phyloP scores from a whole-genome alignment of 2,888 invertebrate genomes.

The Dolichopus griseipennis region DNA sequence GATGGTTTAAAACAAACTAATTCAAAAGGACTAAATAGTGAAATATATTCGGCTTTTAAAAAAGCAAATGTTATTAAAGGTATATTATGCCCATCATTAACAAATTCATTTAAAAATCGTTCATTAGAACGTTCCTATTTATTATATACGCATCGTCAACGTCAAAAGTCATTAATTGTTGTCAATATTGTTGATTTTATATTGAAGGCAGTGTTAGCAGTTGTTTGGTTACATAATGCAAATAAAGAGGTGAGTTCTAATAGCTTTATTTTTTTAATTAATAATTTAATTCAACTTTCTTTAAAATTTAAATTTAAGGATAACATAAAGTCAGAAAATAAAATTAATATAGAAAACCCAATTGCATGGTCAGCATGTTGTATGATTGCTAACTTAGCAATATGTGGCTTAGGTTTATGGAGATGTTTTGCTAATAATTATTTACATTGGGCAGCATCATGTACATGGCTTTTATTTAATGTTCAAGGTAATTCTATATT shows the following conservation, averaged over 20 bases:
- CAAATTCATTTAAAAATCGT: slow-evolving; percentile 66
- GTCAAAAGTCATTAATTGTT: slow-evolving; percentile 83
- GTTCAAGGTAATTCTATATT: slow-evolving; percentile 60
- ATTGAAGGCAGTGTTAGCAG: slow-evolving; percentile 56
- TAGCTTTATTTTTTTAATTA: no score
- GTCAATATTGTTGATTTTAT: slow-evolving; percentile 81
- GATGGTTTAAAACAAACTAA: slow-evolving; percentile 24
- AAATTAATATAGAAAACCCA: slow-evolving; percentile 44
- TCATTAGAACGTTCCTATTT: slow-evolving; percentile 75
- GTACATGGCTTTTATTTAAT: slow-evolving; percentile 81
- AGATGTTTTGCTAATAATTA: slow-evolving; percentile 87
- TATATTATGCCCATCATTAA: slow-evolving; percentile 78
- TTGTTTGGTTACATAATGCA: slow-evolving; percentile 36
- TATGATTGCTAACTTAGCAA: slow-evolving; percentile 66
- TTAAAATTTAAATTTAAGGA: no score
- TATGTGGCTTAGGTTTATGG: slow-evolving; percentile 79
- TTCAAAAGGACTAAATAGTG: slow-evolving; percentile 37
- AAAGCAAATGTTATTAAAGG: slow-evolving; percentile 74
- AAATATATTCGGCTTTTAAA: slow-evolving; percentile 54
- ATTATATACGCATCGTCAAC: slow-evolving; percentile 79
- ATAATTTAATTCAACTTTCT: no score
- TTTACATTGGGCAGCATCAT: slow-evolving; percentile 83
- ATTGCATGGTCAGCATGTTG: slow-evolving; percentile 70
- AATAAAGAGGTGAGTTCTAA: slow-evolving; percentile 17
- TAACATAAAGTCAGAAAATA: neutral